These are phyloP conservation scores for Astreopora myriophthalma DNA, from an alignment of 64 coral and sea anemone genomes.

Conservation along the genomic window DNA sequence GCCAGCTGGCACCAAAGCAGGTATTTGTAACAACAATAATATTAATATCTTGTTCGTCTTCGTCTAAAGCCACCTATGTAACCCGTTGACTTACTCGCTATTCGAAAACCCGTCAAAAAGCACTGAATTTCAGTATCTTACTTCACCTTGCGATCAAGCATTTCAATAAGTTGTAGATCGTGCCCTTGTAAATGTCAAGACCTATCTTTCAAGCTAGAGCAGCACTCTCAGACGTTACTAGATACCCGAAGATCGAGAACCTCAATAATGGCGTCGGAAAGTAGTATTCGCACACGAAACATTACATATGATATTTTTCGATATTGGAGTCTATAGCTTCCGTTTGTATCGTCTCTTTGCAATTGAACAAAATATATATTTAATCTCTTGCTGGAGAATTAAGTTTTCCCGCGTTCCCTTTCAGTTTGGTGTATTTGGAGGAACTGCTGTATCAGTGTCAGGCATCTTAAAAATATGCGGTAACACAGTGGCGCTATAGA, in stretches of 20 bases:
- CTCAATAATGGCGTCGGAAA: not conserved
- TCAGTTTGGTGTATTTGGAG: too few species aligned
- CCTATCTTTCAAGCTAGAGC: not conserved
- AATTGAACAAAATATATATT: too few species aligned
- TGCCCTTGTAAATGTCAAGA: not conserved
- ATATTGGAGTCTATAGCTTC: too few species aligned
- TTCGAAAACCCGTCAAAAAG: not conserved
- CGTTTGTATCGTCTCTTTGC: too few species aligned
- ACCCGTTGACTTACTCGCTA: not conserved
- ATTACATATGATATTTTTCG: too few species aligned
- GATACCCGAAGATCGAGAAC: not conserved
- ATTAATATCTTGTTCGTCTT: not conserved
- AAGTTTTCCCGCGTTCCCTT: too few species aligned
- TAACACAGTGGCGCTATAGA: too few species aligned
- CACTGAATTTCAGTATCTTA: not conserved
- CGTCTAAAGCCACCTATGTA: not conserved
- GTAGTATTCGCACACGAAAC: not conserved
- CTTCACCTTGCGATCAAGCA: not conserved
- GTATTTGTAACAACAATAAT: not conserved
- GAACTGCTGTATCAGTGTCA: too few species aligned
- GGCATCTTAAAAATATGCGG: too few species aligned
- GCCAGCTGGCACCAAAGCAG: not conserved
- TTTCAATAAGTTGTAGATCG: not conserved
- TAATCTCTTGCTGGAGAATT: too few species aligned
- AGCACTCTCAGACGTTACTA: not conserved